phyloP scores from a whole-genome alignment of 2,113 vertebrate species.

The Psittacula cyanocephala region DNA sequence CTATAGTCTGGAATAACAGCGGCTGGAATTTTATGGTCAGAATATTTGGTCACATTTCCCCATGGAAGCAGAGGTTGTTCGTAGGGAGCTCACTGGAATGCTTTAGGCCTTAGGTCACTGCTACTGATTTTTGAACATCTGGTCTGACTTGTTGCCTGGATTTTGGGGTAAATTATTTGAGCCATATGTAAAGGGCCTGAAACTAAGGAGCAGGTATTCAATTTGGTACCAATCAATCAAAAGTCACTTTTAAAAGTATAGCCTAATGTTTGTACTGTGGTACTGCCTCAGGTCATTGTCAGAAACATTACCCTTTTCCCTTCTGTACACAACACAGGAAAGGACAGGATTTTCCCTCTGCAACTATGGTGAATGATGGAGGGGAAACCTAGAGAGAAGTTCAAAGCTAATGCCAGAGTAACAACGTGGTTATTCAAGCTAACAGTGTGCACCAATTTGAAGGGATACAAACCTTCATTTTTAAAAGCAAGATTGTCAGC shows the following conservation, averaged over 20 bases:
- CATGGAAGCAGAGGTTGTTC: background rate
- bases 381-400: background rate
- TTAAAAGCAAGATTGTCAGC: background rate
- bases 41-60: background rate
- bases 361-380: background rate
- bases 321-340: background rate
- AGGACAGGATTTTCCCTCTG: background rate
- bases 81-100: background rate
- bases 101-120: background rate
- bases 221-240: background rate
- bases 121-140: background rate
- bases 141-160: background rate
- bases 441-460: background rate
- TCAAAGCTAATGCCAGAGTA: background rate
- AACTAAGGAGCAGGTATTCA: background rate
- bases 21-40: background rate
- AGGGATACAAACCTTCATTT: background rate
- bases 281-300: background rate
- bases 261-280: background rate
- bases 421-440: background rate
- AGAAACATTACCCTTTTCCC: background rate
- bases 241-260: background rate
- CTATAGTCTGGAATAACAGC: background rate
- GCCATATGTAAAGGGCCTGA: background rate
- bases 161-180: background rate